Evolutionary conservation across 2,797 vertebrate species (phyloP).

Genomic region (Acanthopagrus latus): DNA sequence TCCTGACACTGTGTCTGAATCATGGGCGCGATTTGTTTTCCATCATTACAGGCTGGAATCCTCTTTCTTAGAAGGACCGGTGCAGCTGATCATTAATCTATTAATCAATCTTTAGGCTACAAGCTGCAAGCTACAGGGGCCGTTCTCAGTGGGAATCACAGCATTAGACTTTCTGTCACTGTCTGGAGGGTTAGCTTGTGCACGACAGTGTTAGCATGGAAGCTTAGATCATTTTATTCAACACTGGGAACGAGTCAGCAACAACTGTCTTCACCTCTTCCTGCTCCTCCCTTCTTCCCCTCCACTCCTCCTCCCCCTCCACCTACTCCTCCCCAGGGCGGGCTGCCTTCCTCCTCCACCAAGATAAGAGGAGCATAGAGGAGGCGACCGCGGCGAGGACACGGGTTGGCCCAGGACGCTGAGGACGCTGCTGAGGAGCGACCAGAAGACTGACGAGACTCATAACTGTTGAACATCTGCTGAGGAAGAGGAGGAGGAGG

Average conservation of each 20-base stretch:
- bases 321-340: constrained; percentile 51
- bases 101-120: too few relatives aligned
- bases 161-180: too few relatives aligned
- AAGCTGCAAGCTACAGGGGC: too few relatives aligned
- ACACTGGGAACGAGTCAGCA: not conserved
- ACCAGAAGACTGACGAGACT: constrained; percentile 58
- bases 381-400: constrained; percentile 86
- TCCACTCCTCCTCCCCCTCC: constrained; percentile 67
- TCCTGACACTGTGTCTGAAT: too few relatives aligned
- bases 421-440: constrained; percentile 75
- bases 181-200: too few relatives aligned
- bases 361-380: constrained; percentile 91
- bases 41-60: too few relatives aligned
- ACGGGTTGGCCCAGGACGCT: constrained; percentile 88
- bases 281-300: constrained; percentile 59
- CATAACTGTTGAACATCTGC: constrained; percentile 57
- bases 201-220: not conserved
- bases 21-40: too few relatives aligned
- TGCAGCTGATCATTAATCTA: too few relatives aligned
- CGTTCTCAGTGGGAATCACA: too few relatives aligned
- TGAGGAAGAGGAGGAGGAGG: constrained; percentile 2
- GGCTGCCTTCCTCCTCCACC: constrained; percentile 86
- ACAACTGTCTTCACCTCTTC: constrained; percentile 59
- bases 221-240: not conserved
- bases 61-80: too few relatives aligned